Evolutionary conservation across 1,140 invertebrate genomes (phyloP), one percentile per base, ranked within the genome.

Genomic region (Hypsibius dujardini): DNA sequence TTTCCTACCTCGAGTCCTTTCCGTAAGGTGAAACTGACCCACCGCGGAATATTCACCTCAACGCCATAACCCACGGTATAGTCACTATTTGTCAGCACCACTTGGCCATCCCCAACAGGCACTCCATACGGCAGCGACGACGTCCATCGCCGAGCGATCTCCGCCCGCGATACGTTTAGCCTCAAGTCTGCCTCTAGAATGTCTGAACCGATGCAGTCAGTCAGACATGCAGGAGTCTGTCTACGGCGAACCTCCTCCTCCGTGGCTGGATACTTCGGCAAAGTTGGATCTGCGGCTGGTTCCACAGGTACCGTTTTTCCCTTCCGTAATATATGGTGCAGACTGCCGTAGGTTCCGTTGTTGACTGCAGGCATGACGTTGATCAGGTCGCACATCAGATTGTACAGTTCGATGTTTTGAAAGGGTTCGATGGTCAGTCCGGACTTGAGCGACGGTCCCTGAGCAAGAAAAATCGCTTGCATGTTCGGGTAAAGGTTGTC

Each of bases 391-490:
- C 85, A 86, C 76, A 87, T 84, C n/a, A 88, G 75, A 14, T 84
- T 82, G 75, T 84, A 87, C 47, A 88, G 76, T 76, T 88, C 86
- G 1, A 87, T 80, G 73, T 81, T 86, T 47, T 84, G 76, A 75
- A 88, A 86, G 1, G 83, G 83, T 1, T 81, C 75, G 1, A 83
- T 74, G 75, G 80, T 80, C 71, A 81, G 81, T 46, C 80, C 76
- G 69, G 78, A 74, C 74, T 81, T 79, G 76, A 88, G 85, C 46
- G 81, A 79, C 60, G 87, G 86, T 2, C 87, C 87, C 71, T 80
- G 78, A 0, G 86, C 87, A 71, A 88, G 81, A 74, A 88, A 88
- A 73, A 86, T 84, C 46, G 86, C 84, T 75, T 84, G 82, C 87
- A 88, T 88, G 15, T 80, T 78, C 47, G 73, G 70, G 1, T 79